Conservation (phyloP, 2,888 invertebrate species). For the Lomographa bimaculata region DNA sequence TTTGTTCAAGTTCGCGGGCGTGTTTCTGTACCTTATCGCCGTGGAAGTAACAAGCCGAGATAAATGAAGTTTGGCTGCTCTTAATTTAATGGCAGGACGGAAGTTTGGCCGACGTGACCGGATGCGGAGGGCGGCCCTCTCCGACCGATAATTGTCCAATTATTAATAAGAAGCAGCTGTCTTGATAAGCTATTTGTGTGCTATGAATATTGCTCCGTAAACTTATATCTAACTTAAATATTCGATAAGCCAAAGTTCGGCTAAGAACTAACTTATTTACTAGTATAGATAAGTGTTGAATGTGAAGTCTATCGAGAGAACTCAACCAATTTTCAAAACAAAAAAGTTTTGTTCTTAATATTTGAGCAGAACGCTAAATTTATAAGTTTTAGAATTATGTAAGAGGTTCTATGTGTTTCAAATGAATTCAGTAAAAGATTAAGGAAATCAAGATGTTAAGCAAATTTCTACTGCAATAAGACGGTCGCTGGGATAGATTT, state of each 20-base stretch:
- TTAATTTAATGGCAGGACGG: conserved; percentile 77
- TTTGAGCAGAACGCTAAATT: too few species aligned
- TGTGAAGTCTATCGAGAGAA: not conserved
- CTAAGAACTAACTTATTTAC: conserved; percentile 10
- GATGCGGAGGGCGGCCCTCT: conserved; percentile 49
- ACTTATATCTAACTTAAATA: conserved; percentile 21
- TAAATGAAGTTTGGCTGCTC: conserved; percentile 81
- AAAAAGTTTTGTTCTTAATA: too few species aligned
- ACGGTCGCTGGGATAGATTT: conserved; percentile 43
- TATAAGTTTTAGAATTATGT: not conserved
- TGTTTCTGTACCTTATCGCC: conserved; percentile 76
- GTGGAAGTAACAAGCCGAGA: conserved; percentile 78
- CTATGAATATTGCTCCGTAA: conserved; percentile 23
- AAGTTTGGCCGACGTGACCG: conserved; percentile 74
- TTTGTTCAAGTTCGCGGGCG: conserved; percentile 64
- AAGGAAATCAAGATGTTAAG: conserved; percentile 34
- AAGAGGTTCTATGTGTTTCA: conserved; percentile 26
- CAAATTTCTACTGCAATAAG: conserved; percentile 36
- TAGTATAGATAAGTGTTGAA: conserved; percentile 7
- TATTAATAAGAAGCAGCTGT: conserved; percentile 46
- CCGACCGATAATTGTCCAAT: conserved; percentile 63
- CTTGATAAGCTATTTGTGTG: conserved; percentile 32
- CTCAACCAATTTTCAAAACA: not conserved
- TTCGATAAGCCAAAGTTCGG: conserved; percentile 23
- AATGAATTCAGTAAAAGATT: conserved; percentile 38